Conservation (phyloP, 2,888 invertebrate genomes). For the Leptarthrus brevirostris region DNA sequence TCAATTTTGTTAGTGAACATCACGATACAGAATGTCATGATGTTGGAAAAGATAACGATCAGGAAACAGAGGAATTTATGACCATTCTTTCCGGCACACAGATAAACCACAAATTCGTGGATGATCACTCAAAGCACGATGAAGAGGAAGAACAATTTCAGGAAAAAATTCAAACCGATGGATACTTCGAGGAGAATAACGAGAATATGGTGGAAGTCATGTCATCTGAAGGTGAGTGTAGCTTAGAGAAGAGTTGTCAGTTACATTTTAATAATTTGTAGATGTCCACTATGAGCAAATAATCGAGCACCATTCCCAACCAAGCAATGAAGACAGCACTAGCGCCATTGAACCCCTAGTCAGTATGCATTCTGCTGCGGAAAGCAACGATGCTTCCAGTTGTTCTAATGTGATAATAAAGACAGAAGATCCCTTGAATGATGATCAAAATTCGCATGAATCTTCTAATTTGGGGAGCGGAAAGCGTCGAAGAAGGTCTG, state of each 20-base stretch:
- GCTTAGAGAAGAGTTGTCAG: too few species aligned
- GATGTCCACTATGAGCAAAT: slow-evolving; percentile 45
- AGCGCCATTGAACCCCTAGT: background rate
- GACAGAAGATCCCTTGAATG: background rate
- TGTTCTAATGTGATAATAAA: background rate
- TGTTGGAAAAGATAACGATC: slow-evolving; percentile 52
- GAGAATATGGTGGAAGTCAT: slow-evolving; percentile 55
- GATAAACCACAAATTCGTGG: background rate
- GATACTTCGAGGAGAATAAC: slow-evolving; percentile 50
- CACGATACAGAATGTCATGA: slow-evolving; percentile 52
- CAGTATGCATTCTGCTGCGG: background rate
- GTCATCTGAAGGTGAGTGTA: slow-evolving; percentile 51
- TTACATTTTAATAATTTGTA: background rate
- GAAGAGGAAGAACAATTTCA: background rate
- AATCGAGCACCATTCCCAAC: slow-evolving; percentile 21
- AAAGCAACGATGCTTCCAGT: background rate
- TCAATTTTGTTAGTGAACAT: slow-evolving; percentile 46
- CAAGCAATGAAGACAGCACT: slow-evolving; percentile 16
- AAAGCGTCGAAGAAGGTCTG: slow-evolving; percentile 7
- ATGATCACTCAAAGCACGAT: background rate
- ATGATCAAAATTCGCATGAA: background rate
- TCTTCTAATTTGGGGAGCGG: background rate
- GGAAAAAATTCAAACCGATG: slow-evolving; percentile 29
- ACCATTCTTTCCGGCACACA: background rate
- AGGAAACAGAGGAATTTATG: background rate